Evolutionary conservation across 2,113 vertebrate genomes (phyloP).

Genomic region (Paracyprichromis sp.): DNA sequence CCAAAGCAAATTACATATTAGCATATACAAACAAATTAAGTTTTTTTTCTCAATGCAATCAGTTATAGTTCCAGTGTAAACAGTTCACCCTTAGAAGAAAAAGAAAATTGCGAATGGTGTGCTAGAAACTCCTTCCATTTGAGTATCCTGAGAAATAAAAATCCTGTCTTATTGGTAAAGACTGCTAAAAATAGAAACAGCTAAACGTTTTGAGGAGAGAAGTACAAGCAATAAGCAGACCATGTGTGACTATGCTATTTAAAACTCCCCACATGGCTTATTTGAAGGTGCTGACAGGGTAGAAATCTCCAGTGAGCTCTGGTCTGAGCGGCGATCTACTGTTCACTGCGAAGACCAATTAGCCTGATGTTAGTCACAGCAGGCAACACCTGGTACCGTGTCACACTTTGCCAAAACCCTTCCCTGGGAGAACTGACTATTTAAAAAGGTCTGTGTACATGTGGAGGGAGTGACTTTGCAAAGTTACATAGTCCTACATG

Average conservation of each 20-base stretch:
- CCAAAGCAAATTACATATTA: not conserved
- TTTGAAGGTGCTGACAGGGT: slow-evolving; percentile 11
- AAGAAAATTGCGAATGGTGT: not conserved
- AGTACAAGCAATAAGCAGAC: not conserved
- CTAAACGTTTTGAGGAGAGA: slow-evolving; percentile 11
- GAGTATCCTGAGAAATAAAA: slow-evolving; percentile 28
- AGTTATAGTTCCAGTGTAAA: not conserved
- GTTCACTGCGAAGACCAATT: not conserved
- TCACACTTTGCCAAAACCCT: not conserved
- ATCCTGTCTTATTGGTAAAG: slow-evolving; percentile 13
- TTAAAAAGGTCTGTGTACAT: not conserved
- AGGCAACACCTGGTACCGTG: not conserved
- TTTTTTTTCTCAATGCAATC: not conserved
- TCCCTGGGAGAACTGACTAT: not conserved
- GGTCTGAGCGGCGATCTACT: not conserved
- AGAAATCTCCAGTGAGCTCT: not conserved
- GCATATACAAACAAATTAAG: not conserved
- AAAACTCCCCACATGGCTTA: not conserved
- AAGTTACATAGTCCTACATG: not conserved
- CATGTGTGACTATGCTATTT: not conserved
- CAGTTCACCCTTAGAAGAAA: not conserved
- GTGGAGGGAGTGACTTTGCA: not conserved
- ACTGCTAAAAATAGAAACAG: slow-evolving; percentile 28
- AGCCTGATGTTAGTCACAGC: not conserved
- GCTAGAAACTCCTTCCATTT: slow-evolving; percentile 18